phyloP scores from a whole-genome alignment of 1,140 invertebrate genomes.

The Pseudoatta argentina region DNA sequence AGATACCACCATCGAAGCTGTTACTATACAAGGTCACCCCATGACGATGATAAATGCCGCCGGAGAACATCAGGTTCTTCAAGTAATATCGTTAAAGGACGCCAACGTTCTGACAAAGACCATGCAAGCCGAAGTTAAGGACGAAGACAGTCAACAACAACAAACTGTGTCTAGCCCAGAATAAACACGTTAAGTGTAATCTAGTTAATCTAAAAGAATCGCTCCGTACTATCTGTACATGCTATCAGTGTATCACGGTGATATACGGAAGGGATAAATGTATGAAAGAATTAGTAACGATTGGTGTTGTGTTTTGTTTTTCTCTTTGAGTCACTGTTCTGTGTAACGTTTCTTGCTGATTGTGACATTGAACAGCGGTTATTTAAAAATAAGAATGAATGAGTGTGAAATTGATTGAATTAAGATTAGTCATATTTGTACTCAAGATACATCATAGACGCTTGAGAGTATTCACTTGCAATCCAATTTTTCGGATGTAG shows the following conservation, averaged over 20 bases:
- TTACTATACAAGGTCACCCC: constrained; percentile 89
- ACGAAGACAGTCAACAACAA: constrained; percentile 84
- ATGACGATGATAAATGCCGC: constrained; percentile 92
- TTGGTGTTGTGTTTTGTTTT: constrained; percentile 72
- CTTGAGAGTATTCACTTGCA: constrained; percentile 70
- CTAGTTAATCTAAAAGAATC: constrained; percentile 67
- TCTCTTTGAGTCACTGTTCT: constrained; percentile 66
- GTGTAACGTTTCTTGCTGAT: constrained; percentile 60
- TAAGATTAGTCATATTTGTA: constrained; percentile 78
- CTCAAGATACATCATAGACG: constrained; percentile 69
- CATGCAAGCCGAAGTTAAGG: constrained; percentile 89
- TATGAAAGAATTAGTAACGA: constrained; percentile 70
- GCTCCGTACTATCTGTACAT: neutral
- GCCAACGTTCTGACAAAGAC: constrained; percentile 92
- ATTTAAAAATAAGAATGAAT: constrained; percentile 61
- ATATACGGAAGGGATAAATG: constrained; percentile 22
- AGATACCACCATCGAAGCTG: constrained; percentile 89
- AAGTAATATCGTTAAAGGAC: constrained; percentile 94
- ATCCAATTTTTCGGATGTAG: constrained; percentile 69
- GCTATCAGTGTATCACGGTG: neutral
- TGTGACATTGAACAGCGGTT: constrained; percentile 34
- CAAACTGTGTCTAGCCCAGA: constrained; percentile 84
- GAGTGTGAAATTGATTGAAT: constrained; percentile 68
- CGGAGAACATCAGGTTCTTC: constrained; percentile 92
- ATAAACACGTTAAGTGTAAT: constrained; percentile 75